Base-by-base conservation (phyloP, 2,888 invertebrate species). In the Napeogenes sylphis region DNA sequence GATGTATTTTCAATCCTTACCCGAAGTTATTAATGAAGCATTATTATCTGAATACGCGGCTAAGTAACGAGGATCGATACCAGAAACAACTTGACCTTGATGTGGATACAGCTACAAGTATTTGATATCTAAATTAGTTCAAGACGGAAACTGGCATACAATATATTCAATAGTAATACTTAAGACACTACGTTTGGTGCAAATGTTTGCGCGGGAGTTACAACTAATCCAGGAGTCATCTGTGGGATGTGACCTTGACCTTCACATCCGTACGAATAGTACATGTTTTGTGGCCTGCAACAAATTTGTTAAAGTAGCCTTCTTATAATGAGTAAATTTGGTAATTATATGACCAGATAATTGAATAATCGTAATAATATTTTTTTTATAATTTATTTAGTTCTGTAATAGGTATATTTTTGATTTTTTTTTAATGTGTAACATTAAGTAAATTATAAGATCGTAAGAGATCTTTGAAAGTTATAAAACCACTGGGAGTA, bases 31-130 rank as follows among this genome's bases (percentile, higher is more conserved):
- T 58, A 69, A 83, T 32, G 78, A 72, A 12, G 80, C 73, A 55
- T 71, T 81, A 55, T 73, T 74, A 56, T 82, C 81, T 5, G 75
- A 68, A 66, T 82, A 87, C 4, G 76, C 73, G 0, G 84, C 75
- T 61, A 87, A 77, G 70, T 89, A 89, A 10, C 78, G 74, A 2
- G 83, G 81, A 70, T 89, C 87, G 6, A 89, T 85, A 10, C 87
- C 89, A 30, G 85, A 83, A 66, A 77, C 54, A 51, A 79, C 71
- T 60, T 78, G 79, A 5, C 70, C 70, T 69, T 78, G 80, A 33
- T 69, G 73, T 56, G 73, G 73, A 59, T 76, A 68, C 55, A 76
- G 69, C 84, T 45, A 62, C 53, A 47, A 60, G 57, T 35, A 14
- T 38, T 30, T 38, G 10, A 10, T 42, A 42, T 10, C 5, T 10